Evolutionary conservation across 2,113 vertebrate genomes (phyloP).

Genomic region (Protobothrops flavoviridis): DNA sequence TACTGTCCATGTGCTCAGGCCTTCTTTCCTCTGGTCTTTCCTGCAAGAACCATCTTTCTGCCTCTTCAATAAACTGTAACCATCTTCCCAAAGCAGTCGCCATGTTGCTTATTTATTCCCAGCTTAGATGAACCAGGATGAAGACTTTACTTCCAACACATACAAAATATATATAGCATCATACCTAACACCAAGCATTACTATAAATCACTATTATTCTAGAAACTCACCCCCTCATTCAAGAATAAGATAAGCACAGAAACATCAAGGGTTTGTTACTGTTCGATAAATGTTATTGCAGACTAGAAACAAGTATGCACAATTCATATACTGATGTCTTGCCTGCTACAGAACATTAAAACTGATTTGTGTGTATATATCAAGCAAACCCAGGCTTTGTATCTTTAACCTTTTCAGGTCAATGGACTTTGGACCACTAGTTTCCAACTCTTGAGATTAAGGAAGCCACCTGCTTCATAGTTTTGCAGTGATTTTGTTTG

Average conservation of each 20-base stretch:
- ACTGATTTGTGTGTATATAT: not conserved
- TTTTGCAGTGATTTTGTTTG: not conserved
- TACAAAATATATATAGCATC: not conserved
- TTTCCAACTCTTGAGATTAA: not conserved
- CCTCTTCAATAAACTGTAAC: no score
- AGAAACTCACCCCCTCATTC: not conserved
- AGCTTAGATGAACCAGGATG: no score
- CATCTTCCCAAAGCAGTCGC: no score
- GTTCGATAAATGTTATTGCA: not conserved
- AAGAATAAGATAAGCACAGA: not conserved
- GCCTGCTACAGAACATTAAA: not conserved
- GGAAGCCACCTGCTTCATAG: not conserved
- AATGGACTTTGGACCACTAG: not conserved
- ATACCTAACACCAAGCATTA: not conserved
- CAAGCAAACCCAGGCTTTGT: not conserved
- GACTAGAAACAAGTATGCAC: not conserved
- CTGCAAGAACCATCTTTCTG: no score
- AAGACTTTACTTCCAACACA: no score
- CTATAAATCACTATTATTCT: not conserved
- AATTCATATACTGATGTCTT: not conserved
- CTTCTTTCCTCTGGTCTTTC: no score
- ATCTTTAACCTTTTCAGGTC: not conserved
- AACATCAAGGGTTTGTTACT: not conserved
- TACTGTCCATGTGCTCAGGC: no score
- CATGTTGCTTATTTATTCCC: no score